A percentile compares a stretch with the other conserved stretches of the same genome.
Conservation (phyloP, 2,888 invertebrate species). For the Aromia moschata region DNA sequence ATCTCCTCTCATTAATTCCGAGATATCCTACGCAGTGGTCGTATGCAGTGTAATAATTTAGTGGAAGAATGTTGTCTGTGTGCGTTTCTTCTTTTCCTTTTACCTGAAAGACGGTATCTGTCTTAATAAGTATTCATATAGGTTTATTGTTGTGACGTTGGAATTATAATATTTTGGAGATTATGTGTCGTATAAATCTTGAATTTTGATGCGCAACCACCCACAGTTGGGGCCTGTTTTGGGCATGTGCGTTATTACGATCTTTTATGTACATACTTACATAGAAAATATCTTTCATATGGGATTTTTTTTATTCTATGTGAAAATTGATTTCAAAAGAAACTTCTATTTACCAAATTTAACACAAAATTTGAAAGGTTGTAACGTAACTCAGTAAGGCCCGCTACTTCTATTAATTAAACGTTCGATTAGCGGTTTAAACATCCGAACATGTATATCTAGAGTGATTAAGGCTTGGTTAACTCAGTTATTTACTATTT, state of each 20-base stretch:
- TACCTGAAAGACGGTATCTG: slow-evolving; percentile 9
- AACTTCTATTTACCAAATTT: too few relatives aligned
- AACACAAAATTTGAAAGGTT: too few relatives aligned
- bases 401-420: too few relatives aligned
- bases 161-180: slow-evolving; percentile 43
- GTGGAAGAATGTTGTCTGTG: background rate
- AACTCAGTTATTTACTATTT: too few relatives aligned
- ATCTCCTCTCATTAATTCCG: slow-evolving; percentile 5
- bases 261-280: too few relatives aligned
- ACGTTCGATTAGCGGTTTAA: too few relatives aligned
- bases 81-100: background rate
- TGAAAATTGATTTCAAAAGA: too few relatives aligned
- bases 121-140: slow-evolving; percentile 34
- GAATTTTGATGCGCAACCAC: slow-evolving; percentile 43
- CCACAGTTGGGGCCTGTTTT: slow-evolving; percentile 42
- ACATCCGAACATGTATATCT: too few relatives aligned
- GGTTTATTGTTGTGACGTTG: slow-evolving; percentile 35
- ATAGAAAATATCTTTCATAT: too few relatives aligned
- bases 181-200: slow-evolving; percentile 41
- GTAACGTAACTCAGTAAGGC: too few relatives aligned
- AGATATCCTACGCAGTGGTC: slow-evolving; percentile 6
- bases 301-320: too few relatives aligned
- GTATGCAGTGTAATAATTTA: slow-evolving; percentile 6
- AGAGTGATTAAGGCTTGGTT: too few relatives aligned
- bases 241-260: slow-evolving; percentile 3